Percentiles rank a stretch among this genome's conserved stretches.
Conservation (phyloP, 2,888 invertebrate genomes). For the Parelbella ahira region DNA sequence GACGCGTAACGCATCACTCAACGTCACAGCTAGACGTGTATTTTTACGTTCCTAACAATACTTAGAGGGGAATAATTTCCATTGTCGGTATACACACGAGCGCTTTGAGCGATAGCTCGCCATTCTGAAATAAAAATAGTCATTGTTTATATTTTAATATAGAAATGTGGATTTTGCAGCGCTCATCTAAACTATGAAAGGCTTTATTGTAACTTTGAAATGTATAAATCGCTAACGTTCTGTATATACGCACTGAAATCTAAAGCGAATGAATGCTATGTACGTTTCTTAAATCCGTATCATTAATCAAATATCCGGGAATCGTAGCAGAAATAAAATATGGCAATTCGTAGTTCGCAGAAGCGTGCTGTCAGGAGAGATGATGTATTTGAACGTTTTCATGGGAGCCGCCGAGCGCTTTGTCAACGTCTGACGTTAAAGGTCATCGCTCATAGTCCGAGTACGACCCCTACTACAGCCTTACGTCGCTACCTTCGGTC, state of each 20-base stretch:
- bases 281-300: constrained; percentile 43
- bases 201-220: too few relatives aligned
- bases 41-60: constrained; percentile 72
- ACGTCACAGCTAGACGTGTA: constrained; percentile 65
- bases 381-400: constrained; percentile 80
- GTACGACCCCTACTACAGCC: constrained; percentile 30
- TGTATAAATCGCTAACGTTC: constrained; percentile 22
- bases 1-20: constrained; percentile 73
- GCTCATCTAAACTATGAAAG: too few relatives aligned
- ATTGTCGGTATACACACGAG: constrained; percentile 63
- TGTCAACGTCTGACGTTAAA: constrained; percentile 74
- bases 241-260: constrained; percentile 32
- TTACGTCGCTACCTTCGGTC: constrained; percentile 24
- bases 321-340: constrained; percentile 74
- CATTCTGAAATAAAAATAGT: constrained; percentile 39
- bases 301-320: constrained; percentile 72
- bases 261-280: constrained; percentile 1
- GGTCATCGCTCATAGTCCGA: constrained; percentile 68
- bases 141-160: constrained; percentile 42
- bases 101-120: constrained; percentile 50
- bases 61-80: constrained; percentile 69
- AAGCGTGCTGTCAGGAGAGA: constrained; percentile 66
- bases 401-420: constrained; percentile 68
- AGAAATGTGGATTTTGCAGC: constrained; percentile 9
- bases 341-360: constrained; percentile 70